Evolutionary conservation across 2,797 vertebrate species (phyloP), one percentile per base, ranked within the genome.

Genomic region (Australoheros facetus): DNA sequence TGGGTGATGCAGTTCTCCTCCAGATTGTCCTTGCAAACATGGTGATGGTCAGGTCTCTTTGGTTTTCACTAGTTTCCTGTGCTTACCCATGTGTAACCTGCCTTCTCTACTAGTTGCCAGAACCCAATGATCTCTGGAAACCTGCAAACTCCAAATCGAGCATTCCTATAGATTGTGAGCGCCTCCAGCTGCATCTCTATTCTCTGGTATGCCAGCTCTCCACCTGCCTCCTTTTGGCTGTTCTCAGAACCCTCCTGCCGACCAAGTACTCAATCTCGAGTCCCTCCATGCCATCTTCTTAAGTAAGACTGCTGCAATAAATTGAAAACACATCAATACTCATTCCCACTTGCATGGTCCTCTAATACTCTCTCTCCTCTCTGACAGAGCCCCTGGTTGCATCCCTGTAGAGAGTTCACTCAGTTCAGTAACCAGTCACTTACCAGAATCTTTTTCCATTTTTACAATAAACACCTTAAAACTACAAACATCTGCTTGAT

Each of bases 241-340:
- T 62, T 42, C 0, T 62, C n/a, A 0, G 3, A 19, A 0, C n/a
- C 59, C 34, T 60, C 32, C 32, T 32, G 32, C 32, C 1, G 32
- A 32, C 32, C 32, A 6, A 32, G 3, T 30, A 30, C 28, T 30
- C 28, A 4, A 4, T 30, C 3, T 30, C 4, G 32, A 32, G 32
- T 32, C 32, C 32, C 1, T 32, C 21, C 19, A 12, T 14, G 58
- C n/a, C 58, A 60, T 39, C n/a, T 39, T n/a, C 7, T 4, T 14
- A 39, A 23, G 34, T 9, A 60, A 14, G 34, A 21, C 34, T 39
- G n/a, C 39, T 60, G 32, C 1, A 4, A 56, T 57, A 26, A 28
- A 42, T 13, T 42, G 1, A 14, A 45, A 57, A 57, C 28, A 26
- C 59, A 62, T n/a, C 2, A 39, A 42, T n/a, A 39, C 59, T 39